Evolutionary conservation across 2,113 vertebrate genomes (phyloP), one percentile per base, ranked within the genome.

Genomic region (Bombycilla garrulus): DNA sequence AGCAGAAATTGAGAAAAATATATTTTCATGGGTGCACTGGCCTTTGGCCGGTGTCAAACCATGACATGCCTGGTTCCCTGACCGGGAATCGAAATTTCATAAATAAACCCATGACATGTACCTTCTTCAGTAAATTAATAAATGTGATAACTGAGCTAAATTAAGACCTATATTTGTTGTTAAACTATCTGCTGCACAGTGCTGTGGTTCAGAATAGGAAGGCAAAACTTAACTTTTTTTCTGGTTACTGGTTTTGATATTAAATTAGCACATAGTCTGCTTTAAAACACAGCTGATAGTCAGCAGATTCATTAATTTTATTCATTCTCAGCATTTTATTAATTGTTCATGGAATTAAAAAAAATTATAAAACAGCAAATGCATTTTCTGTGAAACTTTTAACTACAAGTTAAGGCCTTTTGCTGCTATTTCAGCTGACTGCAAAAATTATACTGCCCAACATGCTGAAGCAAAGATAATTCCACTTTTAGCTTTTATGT

Each of bases 361-460:
- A 4, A 51, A 73, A 70, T 66, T 62, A 65, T 24, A 66, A 26
- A 53, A 53, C 15, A 61, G 10, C 42, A 45, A 57, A 12, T 33
- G 5, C 15, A 42, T 58, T 79, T 84, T 42, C 72, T 40, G 12
- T 53, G 36, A 67, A 82, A 38, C 51, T 80, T 89, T 66, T 83
- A 93, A 76, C 42, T 65, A 81, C 25, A 65, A 44, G 11, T 81
- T 88, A 92, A 97, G 21, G 29, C 35, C 85, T 94, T 93, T 56
- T 51, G 6, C 44, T 94, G 60, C 16, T 67, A 48, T 96, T 70
- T 90, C 35, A 83, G 40, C 70, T 85, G 40, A 81, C 79, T 77
- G n/a, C 10, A 92, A 96, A 95, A 95, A 86, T 56, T 29, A 92
- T 24, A 77, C 25, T 80, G 11, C 48, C 19, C n/a, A 79, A 47